A percentile compares a stretch with the other conserved stretches of the same genome.
phyloP scores from a whole-genome alignment of 2,113 vertebrate genomes.

The Phrynocephalus versicolor region DNA sequence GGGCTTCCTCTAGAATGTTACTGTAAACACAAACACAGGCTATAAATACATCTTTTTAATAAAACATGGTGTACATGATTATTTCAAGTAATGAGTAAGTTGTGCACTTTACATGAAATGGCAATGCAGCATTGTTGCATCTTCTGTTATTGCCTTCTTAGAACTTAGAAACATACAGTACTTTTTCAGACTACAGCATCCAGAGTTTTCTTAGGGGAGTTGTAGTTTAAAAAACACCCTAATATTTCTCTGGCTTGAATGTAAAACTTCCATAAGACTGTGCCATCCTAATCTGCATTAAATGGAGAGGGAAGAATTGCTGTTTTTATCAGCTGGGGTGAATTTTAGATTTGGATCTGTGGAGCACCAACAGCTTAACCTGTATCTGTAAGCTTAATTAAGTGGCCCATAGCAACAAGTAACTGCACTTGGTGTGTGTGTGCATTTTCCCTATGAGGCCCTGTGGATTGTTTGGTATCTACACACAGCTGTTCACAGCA shows the following conservation, averaged over 20 bases:
- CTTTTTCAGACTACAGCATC: no score
- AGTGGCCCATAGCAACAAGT: background rate
- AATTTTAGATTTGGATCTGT: background rate
- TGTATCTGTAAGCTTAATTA: background rate
- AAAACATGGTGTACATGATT: background rate
- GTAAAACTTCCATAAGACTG: background rate
- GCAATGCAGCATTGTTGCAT: background rate
- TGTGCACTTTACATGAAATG: background rate
- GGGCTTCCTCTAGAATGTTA: conserved; percentile 71
- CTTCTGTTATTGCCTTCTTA: no score
- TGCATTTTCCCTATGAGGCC: background rate
- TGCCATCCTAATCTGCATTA: background rate
- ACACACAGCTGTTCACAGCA: conserved; percentile 12
- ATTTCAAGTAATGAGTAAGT: background rate
- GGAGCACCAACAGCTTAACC: background rate
- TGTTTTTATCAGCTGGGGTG: background rate
- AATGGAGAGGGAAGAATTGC: background rate
- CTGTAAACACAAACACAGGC: conserved; percentile 50
- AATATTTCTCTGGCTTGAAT: background rate
- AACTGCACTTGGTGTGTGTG: background rate
- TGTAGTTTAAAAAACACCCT: no score
- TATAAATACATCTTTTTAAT: background rate
- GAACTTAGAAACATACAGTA: no score
- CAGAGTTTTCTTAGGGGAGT: no score
- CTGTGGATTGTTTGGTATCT: conserved; percentile 8